Evolutionary conservation across 2,797 vertebrate genomes (phyloP).

Genomic region (Microctenopoma steveboyesi): DNA sequence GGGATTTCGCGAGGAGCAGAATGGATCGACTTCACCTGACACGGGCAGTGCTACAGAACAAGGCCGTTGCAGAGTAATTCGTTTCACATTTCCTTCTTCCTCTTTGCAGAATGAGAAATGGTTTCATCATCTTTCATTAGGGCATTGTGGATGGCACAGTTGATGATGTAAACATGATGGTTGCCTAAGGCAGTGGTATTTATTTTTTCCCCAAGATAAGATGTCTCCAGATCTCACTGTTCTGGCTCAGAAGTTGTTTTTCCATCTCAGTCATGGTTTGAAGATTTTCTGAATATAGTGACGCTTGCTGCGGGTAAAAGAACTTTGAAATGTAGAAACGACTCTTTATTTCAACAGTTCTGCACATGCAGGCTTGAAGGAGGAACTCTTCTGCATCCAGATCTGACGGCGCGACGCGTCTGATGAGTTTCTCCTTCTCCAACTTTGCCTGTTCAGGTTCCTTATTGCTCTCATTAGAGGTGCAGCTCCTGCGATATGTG

Average conservation of each 20-base stretch:
- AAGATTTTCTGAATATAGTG: conserved; percentile 72
- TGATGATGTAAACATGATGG: conserved; percentile 74
- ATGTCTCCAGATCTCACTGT: conserved; percentile 60
- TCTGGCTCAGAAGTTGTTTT: conserved; percentile 69
- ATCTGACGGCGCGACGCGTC: conserved; percentile 33
- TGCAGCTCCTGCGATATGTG: conserved; percentile 5
- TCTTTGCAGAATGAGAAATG: conserved; percentile 50
- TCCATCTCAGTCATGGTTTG: conserved; percentile 60
- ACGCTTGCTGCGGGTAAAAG: conserved; percentile 65
- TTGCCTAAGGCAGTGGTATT: conserved; percentile 48
- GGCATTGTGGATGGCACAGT: conserved; percentile 55
- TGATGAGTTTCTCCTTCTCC: conserved; percentile 27
- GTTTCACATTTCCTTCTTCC: conserved; percentile 29
- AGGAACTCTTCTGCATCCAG: conserved; percentile 37
- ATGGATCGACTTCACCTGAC: conserved; percentile 44
- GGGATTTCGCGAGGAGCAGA: conserved; percentile 23
- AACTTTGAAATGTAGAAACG: conserved; percentile 65
- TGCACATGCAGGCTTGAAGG: conserved; percentile 49
- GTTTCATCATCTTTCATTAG: conserved; percentile 73
- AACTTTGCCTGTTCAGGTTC: conserved; percentile 24
- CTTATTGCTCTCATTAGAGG: conserved; percentile 32
- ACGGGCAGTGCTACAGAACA: conserved; percentile 15
- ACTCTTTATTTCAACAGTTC: conserved; percentile 57
- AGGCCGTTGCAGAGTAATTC: conserved; percentile 27
- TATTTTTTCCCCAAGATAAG: conserved; percentile 51